Evolutionary conservation across 2,888 invertebrate species (phyloP).

Genomic region (Salpingus planirostris): DNA sequence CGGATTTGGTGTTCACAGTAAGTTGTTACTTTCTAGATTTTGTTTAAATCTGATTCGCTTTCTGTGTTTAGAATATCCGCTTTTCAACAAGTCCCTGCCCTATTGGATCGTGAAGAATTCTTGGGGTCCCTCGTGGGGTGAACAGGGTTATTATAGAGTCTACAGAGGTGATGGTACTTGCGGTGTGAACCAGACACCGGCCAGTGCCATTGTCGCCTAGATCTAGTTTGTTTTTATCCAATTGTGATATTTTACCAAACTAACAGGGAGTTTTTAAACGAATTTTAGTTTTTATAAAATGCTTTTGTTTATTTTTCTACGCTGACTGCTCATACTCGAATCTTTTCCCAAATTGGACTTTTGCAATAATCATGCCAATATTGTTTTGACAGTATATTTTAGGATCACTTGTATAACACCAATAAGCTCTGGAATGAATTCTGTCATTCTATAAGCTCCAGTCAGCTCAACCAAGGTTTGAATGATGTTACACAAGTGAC

Average conservation of each 20-base stretch:
- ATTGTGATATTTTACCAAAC: conserved; percentile 15
- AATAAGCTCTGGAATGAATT: too few relatives aligned
- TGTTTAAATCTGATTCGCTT: neutral
- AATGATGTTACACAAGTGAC: too few relatives aligned
- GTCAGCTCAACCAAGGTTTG: too few relatives aligned
- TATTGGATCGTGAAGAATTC: conserved; percentile 95
- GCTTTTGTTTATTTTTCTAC: too few relatives aligned
- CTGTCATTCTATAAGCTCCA: too few relatives aligned
- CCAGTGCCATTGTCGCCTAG: conserved; percentile 62
- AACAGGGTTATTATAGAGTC: conserved; percentile 89
- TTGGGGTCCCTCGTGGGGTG: conserved; percentile 88
- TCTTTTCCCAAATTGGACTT: too few relatives aligned
- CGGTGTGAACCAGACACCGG: conserved; percentile 85
- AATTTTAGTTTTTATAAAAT: neutral
- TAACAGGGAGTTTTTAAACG: too few relatives aligned
- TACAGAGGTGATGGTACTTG: conserved; percentile 93
- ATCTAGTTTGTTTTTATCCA: conserved; percentile 1
- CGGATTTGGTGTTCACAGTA: conserved; percentile 76
- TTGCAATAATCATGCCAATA: too few relatives aligned
- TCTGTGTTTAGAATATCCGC: conserved; percentile 58
- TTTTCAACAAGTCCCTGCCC: conserved; percentile 72
- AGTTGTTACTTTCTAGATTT: conserved; percentile 16
- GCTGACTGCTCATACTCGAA: too few relatives aligned
- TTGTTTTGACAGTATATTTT: too few relatives aligned
- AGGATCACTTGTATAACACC: too few relatives aligned